Evolutionary conservation across 2,888 invertebrate species (phyloP).

Genomic region (Leptinotarsa juncta): DNA sequence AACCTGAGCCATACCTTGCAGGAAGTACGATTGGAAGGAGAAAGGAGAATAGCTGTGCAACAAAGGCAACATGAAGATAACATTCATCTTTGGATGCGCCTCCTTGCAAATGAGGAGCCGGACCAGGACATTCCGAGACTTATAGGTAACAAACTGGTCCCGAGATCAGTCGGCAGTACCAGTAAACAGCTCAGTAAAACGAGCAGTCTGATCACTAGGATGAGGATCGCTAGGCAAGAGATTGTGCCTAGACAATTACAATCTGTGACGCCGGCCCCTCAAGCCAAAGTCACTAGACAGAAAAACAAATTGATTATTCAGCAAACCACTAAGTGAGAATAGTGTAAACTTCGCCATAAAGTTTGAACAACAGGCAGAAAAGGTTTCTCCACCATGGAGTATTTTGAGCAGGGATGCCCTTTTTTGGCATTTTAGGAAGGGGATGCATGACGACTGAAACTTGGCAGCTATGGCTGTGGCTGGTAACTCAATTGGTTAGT

Average conservation of each 20-base stretch:
- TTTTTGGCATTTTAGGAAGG: neutral
- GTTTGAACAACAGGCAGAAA: too few species aligned
- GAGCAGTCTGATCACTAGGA: slow-evolving; percentile 68
- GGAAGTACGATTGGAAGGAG: slow-evolving; percentile 74
- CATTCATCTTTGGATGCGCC: slow-evolving; percentile 71
- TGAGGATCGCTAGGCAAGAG: slow-evolving; percentile 63
- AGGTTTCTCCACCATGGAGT: neutral
- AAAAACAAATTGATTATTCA: slow-evolving; percentile 87
- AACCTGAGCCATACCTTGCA: slow-evolving; percentile 75
- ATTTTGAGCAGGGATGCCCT: neutral
- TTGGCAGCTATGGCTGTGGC: neutral
- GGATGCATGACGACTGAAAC: neutral
- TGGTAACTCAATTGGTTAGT: neutral
- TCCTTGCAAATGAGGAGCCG: slow-evolving; percentile 57
- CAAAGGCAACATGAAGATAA: slow-evolving; percentile 76
- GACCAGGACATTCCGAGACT: slow-evolving; percentile 43
- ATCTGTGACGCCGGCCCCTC: slow-evolving; percentile 71
- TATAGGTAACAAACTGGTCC: slow-evolving; percentile 49
- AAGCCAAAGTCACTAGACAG: slow-evolving; percentile 84
- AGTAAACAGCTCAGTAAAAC: slow-evolving; percentile 64
- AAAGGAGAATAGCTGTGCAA: slow-evolving; percentile 70
- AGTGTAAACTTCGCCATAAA: neutral
- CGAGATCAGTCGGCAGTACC: slow-evolving; percentile 49
- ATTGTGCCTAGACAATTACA: slow-evolving; percentile 73
- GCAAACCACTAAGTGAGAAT: slow-evolving; percentile 66